These are phyloP conservation scores for Emydura subglobosa DNA, from an alignment of 2,113 vertebrate species.

Conservation along the genomic window DNA sequence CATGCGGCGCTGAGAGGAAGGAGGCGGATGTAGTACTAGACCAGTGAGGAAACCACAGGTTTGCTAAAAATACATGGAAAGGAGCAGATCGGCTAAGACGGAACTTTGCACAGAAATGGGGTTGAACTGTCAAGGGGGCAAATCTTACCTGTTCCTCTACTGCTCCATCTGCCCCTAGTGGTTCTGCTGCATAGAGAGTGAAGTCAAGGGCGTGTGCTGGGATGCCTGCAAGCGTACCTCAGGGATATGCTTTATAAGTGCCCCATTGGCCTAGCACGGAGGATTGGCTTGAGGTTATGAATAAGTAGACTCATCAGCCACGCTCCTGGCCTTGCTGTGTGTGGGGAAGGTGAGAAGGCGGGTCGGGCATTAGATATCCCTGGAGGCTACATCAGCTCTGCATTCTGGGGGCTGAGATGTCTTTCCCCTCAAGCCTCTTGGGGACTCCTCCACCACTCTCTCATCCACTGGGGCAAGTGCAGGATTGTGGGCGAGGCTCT, in stretches of 20 bases:
- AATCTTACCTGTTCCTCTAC: neutral
- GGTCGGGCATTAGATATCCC: neutral
- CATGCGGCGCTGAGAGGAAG: neutral
- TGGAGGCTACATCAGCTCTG: neutral
- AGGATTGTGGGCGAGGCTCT: neutral
- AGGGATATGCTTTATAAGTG: neutral
- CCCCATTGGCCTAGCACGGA: neutral
- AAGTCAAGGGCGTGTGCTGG: neutral
- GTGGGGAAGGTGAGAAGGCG: neutral
- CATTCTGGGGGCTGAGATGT: neutral
- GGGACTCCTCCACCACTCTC: neutral
- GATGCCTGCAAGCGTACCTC: neutral
- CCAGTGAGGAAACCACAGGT: neutral
- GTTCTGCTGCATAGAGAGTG: neutral
- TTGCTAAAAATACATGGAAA: fast-evolving
- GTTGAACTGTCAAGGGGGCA: neutral
- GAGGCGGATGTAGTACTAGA: neutral
- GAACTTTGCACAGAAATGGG: neutral
- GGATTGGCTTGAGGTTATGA: neutral
- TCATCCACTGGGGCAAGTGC: neutral
- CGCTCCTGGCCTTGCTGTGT: neutral
- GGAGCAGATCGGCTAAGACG: neutral
- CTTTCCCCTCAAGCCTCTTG: neutral
- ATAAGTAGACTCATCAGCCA: neutral
- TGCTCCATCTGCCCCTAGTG: neutral